Conservation (phyloP, 2,888 invertebrate genomes). For the Orthonevra nobilis region DNA sequence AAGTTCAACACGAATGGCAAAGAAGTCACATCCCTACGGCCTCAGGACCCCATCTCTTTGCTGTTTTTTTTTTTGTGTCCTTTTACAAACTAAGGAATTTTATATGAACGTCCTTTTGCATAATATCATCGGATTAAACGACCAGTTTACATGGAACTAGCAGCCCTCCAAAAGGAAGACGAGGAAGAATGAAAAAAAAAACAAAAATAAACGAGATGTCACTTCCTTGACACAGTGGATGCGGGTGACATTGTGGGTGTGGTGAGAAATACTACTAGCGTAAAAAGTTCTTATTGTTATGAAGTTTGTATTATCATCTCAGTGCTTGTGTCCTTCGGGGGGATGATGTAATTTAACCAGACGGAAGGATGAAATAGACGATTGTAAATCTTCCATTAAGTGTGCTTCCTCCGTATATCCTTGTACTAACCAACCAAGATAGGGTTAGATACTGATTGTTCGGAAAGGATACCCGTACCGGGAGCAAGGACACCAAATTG, state of each 20-base stretch:
- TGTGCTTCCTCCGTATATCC: slow-evolving; percentile 5
- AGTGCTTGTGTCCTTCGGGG: slow-evolving; percentile 33
- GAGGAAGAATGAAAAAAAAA: neutral
- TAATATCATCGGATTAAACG: slow-evolving; percentile 64
- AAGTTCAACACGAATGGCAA: neutral
- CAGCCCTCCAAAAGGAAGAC: slow-evolving; percentile 5
- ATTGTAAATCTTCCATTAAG: slow-evolving; percentile 54
- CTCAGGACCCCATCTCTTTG: slow-evolving; percentile 21
- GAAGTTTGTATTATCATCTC: slow-evolving; percentile 53
- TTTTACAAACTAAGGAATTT: slow-evolving; percentile 40
- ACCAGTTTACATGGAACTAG: slow-evolving; percentile 2
- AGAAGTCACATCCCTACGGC: slow-evolving; percentile 22
- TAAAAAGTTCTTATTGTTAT: slow-evolving; percentile 58
- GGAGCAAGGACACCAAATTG: neutral
- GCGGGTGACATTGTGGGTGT: neutral
- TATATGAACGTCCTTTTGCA: slow-evolving; percentile 63
- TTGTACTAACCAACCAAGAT: too few relatives aligned
- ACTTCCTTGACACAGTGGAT: slow-evolving; percentile 38
- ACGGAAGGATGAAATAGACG: slow-evolving; percentile 45
- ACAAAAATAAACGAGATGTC: slow-evolving; percentile 43
- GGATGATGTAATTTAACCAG: slow-evolving; percentile 51
- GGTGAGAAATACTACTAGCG: slow-evolving; percentile 21
- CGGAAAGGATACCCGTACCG: too few relatives aligned
- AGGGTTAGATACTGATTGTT: too few relatives aligned
- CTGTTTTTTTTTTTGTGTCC: slow-evolving; percentile 44